phyloP scores from a whole-genome alignment of 2,888 invertebrate species.

The Tenthredo scrophulariae region DNA sequence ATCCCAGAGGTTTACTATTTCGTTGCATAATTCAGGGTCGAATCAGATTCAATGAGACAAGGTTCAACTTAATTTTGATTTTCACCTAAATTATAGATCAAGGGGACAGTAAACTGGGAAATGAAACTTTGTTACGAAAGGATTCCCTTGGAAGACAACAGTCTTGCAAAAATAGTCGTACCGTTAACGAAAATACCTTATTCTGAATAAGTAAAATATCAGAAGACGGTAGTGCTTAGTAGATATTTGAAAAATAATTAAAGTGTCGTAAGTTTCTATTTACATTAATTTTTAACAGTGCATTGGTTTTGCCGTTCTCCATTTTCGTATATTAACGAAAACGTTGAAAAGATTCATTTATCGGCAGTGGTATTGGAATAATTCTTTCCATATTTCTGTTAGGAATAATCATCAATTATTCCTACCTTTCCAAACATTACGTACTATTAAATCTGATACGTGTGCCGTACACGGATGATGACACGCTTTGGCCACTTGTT shows the following conservation, averaged over 20 bases:
- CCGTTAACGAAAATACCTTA: not conserved
- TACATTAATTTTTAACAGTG: slow-evolving; percentile 41
- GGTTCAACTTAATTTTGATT: not conserved
- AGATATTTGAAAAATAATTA: slow-evolving; percentile 46
- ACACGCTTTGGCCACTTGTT: not conserved
- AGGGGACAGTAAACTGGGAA: not conserved
- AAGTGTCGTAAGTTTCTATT: not conserved
- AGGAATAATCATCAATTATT: slow-evolving; percentile 5
- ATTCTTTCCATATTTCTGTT: not conserved
- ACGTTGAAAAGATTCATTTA: slow-evolving; percentile 22
- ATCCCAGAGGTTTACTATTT: not conserved
- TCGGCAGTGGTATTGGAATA: slow-evolving; percentile 49
- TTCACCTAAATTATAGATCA: not conserved
- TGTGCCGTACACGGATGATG: not conserved
- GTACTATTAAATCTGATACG: slow-evolving; percentile 12
- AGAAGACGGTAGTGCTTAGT: not conserved
- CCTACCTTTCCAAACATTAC: not conserved
- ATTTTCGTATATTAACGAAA: not conserved
- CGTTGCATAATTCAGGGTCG: not conserved
- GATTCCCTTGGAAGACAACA: not conserved
- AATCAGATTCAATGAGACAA: not conserved
- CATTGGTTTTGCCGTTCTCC: not conserved
- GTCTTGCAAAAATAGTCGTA: not conserved
- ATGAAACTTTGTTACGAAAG: not conserved
- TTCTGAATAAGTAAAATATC: slow-evolving; percentile 17